Conservation (phyloP, 2,888 invertebrate species). For the Spodoptera exigua region DNA sequence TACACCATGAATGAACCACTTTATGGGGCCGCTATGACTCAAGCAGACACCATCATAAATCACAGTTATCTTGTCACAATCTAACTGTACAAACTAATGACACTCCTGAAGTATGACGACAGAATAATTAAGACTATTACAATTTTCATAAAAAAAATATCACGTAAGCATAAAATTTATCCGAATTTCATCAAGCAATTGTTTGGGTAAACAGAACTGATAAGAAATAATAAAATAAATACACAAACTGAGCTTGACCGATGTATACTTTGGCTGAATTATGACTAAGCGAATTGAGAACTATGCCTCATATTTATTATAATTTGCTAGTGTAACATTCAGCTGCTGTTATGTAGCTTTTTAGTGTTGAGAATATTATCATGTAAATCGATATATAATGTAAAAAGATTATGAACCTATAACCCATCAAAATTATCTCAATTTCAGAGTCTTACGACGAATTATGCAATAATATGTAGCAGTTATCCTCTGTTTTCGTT, state of each 20-base stretch:
- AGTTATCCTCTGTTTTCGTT: slow-evolving; percentile 23
- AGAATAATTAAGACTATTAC: slow-evolving; percentile 16
- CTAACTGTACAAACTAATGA: slow-evolving; percentile 26
- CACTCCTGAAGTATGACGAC: slow-evolving; percentile 22
- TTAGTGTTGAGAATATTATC: neutral
- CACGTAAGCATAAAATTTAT: neutral
- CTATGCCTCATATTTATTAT: slow-evolving; percentile 35
- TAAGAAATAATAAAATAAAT: slow-evolving; percentile 17
- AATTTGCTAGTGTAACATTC: slow-evolving; percentile 26
- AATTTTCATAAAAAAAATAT: slow-evolving; percentile 13
- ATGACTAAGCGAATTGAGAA: slow-evolving; percentile 51
- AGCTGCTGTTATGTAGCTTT: slow-evolving; percentile 10
- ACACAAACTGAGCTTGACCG: slow-evolving; percentile 24
- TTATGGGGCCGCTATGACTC: slow-evolving; percentile 40
- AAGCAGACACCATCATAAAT: slow-evolving; percentile 45
- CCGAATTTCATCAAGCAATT: slow-evolving; percentile 12
- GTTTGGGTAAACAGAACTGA: slow-evolving; percentile 25
- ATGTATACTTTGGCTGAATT: slow-evolving; percentile 21
- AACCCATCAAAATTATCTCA: neutral
- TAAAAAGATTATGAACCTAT: neutral
- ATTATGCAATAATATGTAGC: slow-evolving; percentile 41
- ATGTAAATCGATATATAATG: slow-evolving; percentile 1
- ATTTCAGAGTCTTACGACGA: slow-evolving; percentile 30
- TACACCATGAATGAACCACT: slow-evolving; percentile 45
- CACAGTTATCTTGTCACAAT: slow-evolving; percentile 51